Percentiles rank a stretch among this genome's conserved stretches.
Conservation (phyloP, 2,888 invertebrate species). For the Torymus aiolomorphi region DNA sequence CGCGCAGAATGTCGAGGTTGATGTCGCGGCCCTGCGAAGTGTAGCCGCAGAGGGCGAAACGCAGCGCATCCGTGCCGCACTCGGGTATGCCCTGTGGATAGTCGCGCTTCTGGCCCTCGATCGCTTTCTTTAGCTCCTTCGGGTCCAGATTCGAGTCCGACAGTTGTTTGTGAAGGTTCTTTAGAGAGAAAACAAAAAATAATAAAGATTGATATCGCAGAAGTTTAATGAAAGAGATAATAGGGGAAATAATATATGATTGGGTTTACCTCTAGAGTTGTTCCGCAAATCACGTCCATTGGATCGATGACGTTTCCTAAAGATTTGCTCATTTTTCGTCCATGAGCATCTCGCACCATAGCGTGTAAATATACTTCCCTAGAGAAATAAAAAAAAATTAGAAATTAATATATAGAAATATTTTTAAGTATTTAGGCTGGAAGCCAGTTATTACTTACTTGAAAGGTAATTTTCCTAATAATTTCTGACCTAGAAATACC, state of each 20-base stretch:
- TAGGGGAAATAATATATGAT: not conserved
- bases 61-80: conserved; percentile 95
- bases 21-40: conserved; percentile 94
- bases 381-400: conserved; percentile 57
- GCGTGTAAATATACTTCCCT: conserved; percentile 96
- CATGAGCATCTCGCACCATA: conserved; percentile 97
- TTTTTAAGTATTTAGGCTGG: not conserved
- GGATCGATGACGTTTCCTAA: conserved; percentile 99
- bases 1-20: conserved; percentile 95
- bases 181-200: not conserved
- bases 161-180: conserved; percentile 84
- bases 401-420: not conserved
- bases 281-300: conserved; percentile 94
- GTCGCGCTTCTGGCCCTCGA: conserved; percentile 77
- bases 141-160: conserved; percentile 89
- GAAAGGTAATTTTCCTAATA: conserved; percentile 95
- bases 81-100: conserved; percentile 95
- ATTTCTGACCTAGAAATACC: conserved; percentile 96
- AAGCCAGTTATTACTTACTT: conserved; percentile 76
- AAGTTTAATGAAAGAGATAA: not conserved
- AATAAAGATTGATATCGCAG: not conserved
- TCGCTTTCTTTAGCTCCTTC: conserved; percentile 80
- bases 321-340: conserved; percentile 99
- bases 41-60: conserved; percentile 93
- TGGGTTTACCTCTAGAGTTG: conserved; percentile 81